Percentiles rank a stretch among this genome's conserved stretches.
Conservation (phyloP, 1,140 invertebrate species). For the Uloborus diversus region DNA sequence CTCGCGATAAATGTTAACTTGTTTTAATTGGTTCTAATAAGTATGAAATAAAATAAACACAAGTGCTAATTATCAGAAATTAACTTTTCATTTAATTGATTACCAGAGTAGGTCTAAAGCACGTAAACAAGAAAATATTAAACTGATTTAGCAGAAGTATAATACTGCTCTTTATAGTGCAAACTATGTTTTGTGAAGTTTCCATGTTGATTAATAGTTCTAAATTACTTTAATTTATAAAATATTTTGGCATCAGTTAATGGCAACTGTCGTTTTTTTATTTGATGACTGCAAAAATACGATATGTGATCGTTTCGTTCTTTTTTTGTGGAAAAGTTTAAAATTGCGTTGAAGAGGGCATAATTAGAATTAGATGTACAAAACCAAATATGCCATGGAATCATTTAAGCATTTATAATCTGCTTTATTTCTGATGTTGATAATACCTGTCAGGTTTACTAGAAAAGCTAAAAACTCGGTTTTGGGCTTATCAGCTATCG, state of each 20-base stretch:
- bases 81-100: neutral
- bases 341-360: neutral
- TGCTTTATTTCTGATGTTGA: neutral
- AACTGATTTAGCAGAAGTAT: neutral
- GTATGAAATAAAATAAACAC: neutral
- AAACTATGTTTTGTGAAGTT: neutral
- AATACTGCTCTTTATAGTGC: neutral
- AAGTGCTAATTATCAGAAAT: neutral
- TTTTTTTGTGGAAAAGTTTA: neutral
- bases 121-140: neutral
- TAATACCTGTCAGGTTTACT: neutral
- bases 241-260: neutral
- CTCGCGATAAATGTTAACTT: neutral
- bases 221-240: no score
- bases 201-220: no score
- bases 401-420: neutral
- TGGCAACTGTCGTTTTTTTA: neutral
- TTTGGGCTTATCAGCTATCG: no score
- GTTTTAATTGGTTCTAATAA: neutral
- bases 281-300: neutral
- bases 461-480: neutral
- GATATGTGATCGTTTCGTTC: no score
- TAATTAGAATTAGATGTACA: neutral
- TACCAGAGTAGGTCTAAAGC: neutral
- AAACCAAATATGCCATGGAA: neutral